Evolutionary conservation across 2,797 vertebrate genomes (phyloP).

Genomic region (Tangara arthus): DNA sequence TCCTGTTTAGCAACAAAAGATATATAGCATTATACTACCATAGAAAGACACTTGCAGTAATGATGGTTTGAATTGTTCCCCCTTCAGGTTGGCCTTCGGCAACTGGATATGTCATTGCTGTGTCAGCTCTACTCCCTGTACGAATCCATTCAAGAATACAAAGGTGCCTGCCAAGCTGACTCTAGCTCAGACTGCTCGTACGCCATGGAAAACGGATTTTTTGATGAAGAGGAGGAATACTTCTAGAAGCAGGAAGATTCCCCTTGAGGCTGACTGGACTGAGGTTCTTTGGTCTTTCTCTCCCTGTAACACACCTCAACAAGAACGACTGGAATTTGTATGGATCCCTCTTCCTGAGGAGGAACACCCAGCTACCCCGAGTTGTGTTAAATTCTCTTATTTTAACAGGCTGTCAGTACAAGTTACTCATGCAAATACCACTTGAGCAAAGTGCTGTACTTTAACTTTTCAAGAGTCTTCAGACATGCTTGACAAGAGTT

Average conservation of each 20-base stretch:
- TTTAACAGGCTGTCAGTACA: slow-evolving; percentile 6
- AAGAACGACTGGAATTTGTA: slow-evolving; percentile 38
- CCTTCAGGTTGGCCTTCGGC: slow-evolving; percentile 90
- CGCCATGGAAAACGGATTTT: slow-evolving; percentile 91
- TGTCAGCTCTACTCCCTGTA: slow-evolving; percentile 98
- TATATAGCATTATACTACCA: not conserved
- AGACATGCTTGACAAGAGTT: not conserved
- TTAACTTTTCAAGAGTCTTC: not conserved
- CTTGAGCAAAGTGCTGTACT: slow-evolving; percentile 35
- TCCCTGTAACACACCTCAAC: slow-evolving; percentile 4
- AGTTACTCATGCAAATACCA: slow-evolving; percentile 53
- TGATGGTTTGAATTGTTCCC: not conserved
- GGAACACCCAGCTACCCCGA: slow-evolving; percentile 19
- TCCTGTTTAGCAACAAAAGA: not conserved
- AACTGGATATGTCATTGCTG: slow-evolving; percentile 97
- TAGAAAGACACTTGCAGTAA: not conserved
- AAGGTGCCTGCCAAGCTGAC: slow-evolving; percentile 93
- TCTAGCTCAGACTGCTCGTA: slow-evolving; percentile 84
- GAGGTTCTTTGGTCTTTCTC: slow-evolving; percentile 16
- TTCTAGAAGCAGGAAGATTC: slow-evolving; percentile 76
- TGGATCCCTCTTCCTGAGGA: slow-evolving; percentile 1
- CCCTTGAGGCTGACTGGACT: not conserved
- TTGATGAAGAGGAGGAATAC: slow-evolving; percentile 93
- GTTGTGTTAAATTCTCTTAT: slow-evolving; percentile 37
- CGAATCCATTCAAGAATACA: slow-evolving; percentile 98